Conservation (phyloP, 2,797 vertebrate species). For the Platalea minor region DNA sequence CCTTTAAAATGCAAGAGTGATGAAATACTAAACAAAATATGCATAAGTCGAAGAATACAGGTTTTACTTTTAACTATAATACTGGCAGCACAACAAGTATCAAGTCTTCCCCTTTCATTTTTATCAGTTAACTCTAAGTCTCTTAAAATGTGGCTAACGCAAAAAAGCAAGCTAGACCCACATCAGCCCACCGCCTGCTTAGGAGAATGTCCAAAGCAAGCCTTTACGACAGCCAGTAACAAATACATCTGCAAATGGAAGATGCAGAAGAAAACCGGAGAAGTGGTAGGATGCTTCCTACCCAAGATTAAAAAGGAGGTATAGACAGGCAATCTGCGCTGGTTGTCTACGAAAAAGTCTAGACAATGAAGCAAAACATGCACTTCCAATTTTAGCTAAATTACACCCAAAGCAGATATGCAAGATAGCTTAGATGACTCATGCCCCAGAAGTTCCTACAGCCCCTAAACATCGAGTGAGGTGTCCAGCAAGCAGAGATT, state of each 20-base stretch:
- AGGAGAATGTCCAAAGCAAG: not conserved
- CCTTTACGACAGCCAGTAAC: not conserved
- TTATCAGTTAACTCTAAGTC: not conserved
- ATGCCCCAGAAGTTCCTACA: not conserved
- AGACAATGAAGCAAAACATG: accelerated
- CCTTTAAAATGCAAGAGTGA: constrained; percentile 70
- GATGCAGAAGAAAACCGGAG: not conserved
- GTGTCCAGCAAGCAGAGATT: not conserved
- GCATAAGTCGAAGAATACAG: not conserved
- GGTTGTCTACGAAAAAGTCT: not conserved
- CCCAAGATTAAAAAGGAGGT: not conserved
- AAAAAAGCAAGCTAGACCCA: not conserved
- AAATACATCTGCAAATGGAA: not conserved
- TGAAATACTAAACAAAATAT: not conserved
- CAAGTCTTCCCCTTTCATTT: not conserved
- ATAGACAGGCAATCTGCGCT: not conserved
- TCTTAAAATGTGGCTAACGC: not conserved
- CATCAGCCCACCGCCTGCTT: not conserved
- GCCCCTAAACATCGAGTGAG: not conserved
- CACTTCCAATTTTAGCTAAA: not conserved
- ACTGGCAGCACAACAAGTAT: not conserved
- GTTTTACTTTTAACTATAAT: not conserved
- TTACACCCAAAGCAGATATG: not conserved
- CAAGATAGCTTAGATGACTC: not conserved
- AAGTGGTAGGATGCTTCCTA: not conserved